Percentiles rank a stretch among this genome's conserved stretches.
Evolutionary conservation across 2,797 vertebrate species (phyloP).

Genomic region (Varecia variegata): DNA sequence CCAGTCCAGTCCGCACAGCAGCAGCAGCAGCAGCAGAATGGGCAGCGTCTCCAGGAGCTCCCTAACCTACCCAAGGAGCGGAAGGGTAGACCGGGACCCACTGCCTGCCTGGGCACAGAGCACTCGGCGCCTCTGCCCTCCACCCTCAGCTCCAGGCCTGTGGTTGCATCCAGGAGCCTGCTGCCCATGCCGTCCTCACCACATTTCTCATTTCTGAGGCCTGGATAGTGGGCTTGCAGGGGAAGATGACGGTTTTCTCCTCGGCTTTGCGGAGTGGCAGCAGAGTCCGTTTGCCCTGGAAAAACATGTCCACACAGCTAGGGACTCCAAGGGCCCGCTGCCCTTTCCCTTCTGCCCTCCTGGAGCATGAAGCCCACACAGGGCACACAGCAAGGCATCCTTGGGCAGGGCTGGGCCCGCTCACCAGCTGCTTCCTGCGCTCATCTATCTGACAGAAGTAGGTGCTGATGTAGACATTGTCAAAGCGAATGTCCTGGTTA

Average conservation of each 20-base stretch:
- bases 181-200: conserved; percentile 65
- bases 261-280: conserved; percentile 88
- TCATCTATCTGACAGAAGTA: conserved; percentile 91
- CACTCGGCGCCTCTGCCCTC: not conserved
- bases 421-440: conserved; percentile 84
- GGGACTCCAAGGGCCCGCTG: fast-evolving
- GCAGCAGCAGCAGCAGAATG: conserved; percentile 80
- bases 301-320: fast-evolving
- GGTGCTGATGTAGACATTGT: conserved; percentile 92
- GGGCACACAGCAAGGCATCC: not conserved
- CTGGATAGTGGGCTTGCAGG: conserved; percentile 80
- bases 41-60: conserved; percentile 86
- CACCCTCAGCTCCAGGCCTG: not conserved
- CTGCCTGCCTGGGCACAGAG: not conserved
- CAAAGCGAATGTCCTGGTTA: conserved; percentile 86
- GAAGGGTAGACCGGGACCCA: too few species aligned
- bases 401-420: not conserved
- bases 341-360: not conserved
- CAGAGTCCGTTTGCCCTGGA: conserved; percentile 85
- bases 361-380: not conserved
- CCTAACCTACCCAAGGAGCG: conserved; percentile 75
- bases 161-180: not conserved
- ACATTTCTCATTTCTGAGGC: conserved; percentile 60
- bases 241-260: conserved; percentile 81
- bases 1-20: conserved; percentile 86